phyloP scores from a whole-genome alignment of 2,113 vertebrate genomes.

The Leuciscus idus region DNA sequence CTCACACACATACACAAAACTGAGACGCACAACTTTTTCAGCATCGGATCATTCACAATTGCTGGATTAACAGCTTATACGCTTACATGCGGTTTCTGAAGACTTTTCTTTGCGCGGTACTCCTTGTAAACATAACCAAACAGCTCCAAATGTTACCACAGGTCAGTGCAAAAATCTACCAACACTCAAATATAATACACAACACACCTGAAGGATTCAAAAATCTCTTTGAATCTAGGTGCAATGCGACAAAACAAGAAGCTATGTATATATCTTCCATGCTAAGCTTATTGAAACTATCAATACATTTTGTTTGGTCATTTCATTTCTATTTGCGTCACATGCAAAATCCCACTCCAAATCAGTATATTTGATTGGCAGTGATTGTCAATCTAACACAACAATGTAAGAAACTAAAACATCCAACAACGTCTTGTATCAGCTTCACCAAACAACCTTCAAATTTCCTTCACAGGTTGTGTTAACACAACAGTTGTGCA shows the following conservation, averaged over 20 bases:
- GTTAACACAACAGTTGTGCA: not conserved
- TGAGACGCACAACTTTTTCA: not conserved
- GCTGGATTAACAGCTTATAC: not conserved
- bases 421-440: not conserved
- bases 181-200: not conserved
- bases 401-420: not conserved
- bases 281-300: not conserved
- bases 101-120: conserved; percentile 4
- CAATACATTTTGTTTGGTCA: not conserved
- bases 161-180: conserved; percentile 12
- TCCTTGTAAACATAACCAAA: conserved; percentile 24
- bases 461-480: not conserved
- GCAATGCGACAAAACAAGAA: not conserved
- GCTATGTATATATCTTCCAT: not conserved
- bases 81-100: conserved; percentile 16
- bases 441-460: not conserved
- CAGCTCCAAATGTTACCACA: not conserved
- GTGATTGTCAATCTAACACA: not conserved
- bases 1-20: conserved; percentile 25
- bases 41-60: conserved; percentile 24
- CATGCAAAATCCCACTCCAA: not conserved
- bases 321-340: too few species aligned
- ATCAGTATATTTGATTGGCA: not conserved
- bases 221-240: not conserved
- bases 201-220: not conserved